Evolutionary conservation across 1,140 invertebrate species (phyloP).

Genomic region (Linepithema humile): DNA sequence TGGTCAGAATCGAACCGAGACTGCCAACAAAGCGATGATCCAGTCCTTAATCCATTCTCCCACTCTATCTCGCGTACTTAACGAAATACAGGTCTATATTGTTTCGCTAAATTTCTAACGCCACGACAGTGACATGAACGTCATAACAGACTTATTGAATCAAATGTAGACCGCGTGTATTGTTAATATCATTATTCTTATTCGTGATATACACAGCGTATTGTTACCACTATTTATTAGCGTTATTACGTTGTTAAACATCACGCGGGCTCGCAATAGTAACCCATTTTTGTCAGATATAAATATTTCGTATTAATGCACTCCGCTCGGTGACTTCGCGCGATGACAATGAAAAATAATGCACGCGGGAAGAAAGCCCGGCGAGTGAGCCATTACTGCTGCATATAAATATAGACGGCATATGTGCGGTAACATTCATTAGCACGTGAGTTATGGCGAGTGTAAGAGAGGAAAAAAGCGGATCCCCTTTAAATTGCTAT

Average conservation of each 20-base stretch:
- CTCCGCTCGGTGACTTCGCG: not conserved
- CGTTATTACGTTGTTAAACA: not conserved
- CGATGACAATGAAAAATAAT: slow-evolving; percentile 50
- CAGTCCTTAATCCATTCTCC: not conserved
- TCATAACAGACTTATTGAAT: not conserved
- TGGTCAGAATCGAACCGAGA: not conserved
- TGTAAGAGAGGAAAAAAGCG: not conserved
- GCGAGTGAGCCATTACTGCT: slow-evolving; percentile 48
- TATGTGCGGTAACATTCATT: slow-evolving; percentile 47
- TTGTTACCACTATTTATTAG: slow-evolving; percentile 22
- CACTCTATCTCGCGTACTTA: no score
- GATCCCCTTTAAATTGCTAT: slow-evolving; percentile 37
- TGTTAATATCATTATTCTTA: not conserved
- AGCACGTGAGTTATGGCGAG: slow-evolving; percentile 35
- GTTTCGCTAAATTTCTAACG: not conserved
- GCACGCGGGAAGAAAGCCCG: slow-evolving; percentile 14
- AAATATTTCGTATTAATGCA: slow-evolving; percentile 52
- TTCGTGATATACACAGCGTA: not conserved
- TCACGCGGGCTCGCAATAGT: slow-evolving; percentile 20
- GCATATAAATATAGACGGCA: slow-evolving; percentile 47
- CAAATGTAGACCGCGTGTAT: not conserved
- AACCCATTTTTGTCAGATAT: slow-evolving; percentile 6
- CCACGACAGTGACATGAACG: no score
- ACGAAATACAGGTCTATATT: not conserved
- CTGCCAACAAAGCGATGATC: slow-evolving; percentile 28